A percentile compares a stretch with the other conserved stretches of the same genome.
phyloP scores from a whole-genome alignment of 2,113 vertebrate genomes.

The Bubo blakistoni region DNA sequence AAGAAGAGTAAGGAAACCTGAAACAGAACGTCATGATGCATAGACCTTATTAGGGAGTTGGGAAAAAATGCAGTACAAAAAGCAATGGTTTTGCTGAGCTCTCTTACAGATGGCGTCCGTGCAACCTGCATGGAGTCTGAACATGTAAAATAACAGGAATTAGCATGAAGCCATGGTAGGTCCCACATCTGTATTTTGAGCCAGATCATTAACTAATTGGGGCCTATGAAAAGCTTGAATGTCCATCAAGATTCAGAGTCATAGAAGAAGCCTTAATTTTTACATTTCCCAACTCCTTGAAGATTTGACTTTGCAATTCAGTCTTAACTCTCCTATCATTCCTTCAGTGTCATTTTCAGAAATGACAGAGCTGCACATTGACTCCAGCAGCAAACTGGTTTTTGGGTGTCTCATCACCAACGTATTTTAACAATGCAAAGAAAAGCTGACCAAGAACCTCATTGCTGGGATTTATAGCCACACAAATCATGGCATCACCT shows the following conservation, averaged over 20 bases:
- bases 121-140: neutral
- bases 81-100: neutral
- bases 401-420: neutral
- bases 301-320: neutral
- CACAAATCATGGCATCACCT: neutral
- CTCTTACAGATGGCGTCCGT: neutral
- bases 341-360: neutral
- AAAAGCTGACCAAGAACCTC: neutral
- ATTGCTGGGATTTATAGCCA: neutral
- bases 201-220: neutral
- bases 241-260: neutral
- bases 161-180: neutral
- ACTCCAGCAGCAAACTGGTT: neutral
- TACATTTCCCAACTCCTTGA: neutral
- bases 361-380: neutral
- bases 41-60: neutral
- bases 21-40: rapidly evolving
- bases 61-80: neutral
- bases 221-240: neutral
- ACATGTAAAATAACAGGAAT: neutral
- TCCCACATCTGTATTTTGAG: neutral
- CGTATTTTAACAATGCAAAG: neutral
- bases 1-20: neutral
- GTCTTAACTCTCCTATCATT: neutral
- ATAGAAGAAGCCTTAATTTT: neutral